These are phyloP conservation scores for Pangasius mekongensis DNA, from an alignment of 2,797 vertebrate species.

Conservation along the genomic window DNA sequence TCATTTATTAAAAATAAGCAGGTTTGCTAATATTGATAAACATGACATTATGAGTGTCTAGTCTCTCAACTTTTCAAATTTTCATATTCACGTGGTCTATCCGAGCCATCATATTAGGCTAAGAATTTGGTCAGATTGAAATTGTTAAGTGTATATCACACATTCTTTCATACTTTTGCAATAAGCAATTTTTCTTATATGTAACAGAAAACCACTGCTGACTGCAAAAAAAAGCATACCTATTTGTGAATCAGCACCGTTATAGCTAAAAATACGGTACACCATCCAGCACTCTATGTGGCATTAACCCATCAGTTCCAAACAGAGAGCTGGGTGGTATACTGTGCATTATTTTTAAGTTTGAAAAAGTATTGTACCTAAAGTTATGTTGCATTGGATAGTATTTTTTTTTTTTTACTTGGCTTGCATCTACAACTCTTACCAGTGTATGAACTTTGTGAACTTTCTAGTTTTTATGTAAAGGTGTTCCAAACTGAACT, in stretches of 20 bases:
- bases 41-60: not conserved
- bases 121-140: too few relatives aligned
- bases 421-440: slow-evolving; percentile 8
- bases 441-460: slow-evolving; percentile 41
- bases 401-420: not conserved
- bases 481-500: slow-evolving; percentile 42
- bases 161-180: not conserved
- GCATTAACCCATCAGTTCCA: not conserved
- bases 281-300: not conserved
- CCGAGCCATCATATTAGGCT: not conserved
- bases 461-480: slow-evolving; percentile 42
- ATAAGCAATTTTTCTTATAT: not conserved
- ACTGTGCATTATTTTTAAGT: not conserved
- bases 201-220: not conserved
- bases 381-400: not conserved
- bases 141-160: not conserved
- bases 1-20: not conserved
- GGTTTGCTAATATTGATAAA: not conserved
- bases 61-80: not conserved
- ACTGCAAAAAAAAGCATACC: not conserved
- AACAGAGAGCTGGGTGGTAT: not conserved
- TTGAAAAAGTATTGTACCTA: not conserved
- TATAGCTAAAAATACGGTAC: not conserved
- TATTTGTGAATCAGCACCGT: not conserved
- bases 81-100: not conserved